Conservation (phyloP, 1,140 invertebrate genomes). For the Drosophila ironensis region DNA sequence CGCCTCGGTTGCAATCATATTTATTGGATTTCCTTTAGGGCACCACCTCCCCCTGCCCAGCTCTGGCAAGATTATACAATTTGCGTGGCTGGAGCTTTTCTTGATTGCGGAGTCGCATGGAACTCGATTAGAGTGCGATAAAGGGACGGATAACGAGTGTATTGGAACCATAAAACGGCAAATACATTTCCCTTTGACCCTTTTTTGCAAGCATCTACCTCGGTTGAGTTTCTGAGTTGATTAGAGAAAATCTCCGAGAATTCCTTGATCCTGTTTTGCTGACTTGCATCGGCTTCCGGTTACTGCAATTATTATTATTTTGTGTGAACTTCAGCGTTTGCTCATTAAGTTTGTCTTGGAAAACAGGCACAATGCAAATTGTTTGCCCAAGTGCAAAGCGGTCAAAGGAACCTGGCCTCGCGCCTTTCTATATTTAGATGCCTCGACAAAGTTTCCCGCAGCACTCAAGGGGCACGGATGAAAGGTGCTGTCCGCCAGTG, state of each 20-base stretch:
- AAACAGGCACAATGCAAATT: slow-evolving; percentile 20
- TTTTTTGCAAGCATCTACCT: background rate
- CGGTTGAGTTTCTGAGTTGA: too few relatives aligned
- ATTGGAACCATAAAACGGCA: too few relatives aligned
- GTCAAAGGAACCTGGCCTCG: slow-evolving; percentile 16
- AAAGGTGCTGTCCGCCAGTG: slow-evolving; percentile 38
- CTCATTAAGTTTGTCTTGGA: slow-evolving; percentile 10
- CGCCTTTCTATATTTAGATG: slow-evolving; percentile 55
- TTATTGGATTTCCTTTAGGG: slow-evolving; percentile 40
- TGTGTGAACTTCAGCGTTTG: slow-evolving; percentile 18
- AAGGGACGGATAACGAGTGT: background rate
- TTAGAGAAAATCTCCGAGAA: background rate
- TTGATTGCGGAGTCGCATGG: slow-evolving; percentile 21
- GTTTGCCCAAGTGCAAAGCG: slow-evolving; percentile 30
- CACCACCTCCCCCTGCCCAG: slow-evolving; percentile 18
- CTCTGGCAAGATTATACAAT: slow-evolving; percentile 34
- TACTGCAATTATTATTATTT: slow-evolving; percentile 16
- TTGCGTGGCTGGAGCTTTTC: slow-evolving; percentile 30
- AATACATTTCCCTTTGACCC: background rate
- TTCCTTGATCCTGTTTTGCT: background rate
- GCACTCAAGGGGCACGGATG: slow-evolving; percentile 63
- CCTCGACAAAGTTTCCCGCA: slow-evolving; percentile 68
- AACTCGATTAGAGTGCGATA: slow-evolving; percentile 26
- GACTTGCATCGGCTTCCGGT: slow-evolving; percentile 21
- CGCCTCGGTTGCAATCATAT: slow-evolving; percentile 61